Percentiles rank a stretch among this genome's conserved stretches.
These are phyloP conservation scores for Cichlasoma orientale DNA, from an alignment of 2,797 vertebrate genomes.

Conservation along the genomic window DNA sequence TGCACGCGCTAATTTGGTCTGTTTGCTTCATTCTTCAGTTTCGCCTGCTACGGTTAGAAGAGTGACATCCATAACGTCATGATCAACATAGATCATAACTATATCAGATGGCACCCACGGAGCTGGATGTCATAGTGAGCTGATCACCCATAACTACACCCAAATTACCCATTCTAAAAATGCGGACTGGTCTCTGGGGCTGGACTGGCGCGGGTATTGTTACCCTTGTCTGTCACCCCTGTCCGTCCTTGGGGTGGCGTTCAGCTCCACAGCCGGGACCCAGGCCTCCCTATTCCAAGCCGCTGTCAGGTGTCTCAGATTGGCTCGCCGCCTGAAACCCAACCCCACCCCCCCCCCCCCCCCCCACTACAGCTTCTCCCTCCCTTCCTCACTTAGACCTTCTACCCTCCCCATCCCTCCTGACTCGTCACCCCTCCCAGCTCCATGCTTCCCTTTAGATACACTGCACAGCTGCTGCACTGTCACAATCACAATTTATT, in stretches of 20 bases:
- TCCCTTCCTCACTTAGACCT: constrained; percentile 4
- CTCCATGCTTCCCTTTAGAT: constrained; percentile 68
- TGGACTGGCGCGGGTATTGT: constrained; percentile 25
- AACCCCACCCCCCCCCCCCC: constrained; percentile 71
- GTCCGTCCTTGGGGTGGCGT: constrained; percentile 94
- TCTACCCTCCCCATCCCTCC: constrained; percentile 41
- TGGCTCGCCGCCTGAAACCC: constrained; percentile 93
- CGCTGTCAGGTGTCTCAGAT: constrained; percentile 92
- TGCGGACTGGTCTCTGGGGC: constrained; percentile 17
- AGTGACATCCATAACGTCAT: background rate
- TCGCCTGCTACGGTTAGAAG: background rate
- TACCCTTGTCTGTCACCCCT: constrained; percentile 96
- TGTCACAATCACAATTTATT: constrained; percentile 86
- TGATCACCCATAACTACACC: background rate
- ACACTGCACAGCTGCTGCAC: constrained; percentile 88
- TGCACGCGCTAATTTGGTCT: background rate
- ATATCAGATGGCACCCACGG: background rate
- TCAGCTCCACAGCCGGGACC: constrained; percentile 56
- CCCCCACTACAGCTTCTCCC: constrained; percentile 68
- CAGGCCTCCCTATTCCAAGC: constrained; percentile 78
- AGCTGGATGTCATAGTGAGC: constrained; percentile 10
- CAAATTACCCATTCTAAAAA: constrained; percentile 30
- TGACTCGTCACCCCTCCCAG: constrained; percentile 56
- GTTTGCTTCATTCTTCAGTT: constrained; percentile 2
- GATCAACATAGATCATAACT: background rate